These are phyloP conservation scores for Argyra leucocephala DNA, from an alignment of 2,888 invertebrate species.

Conservation along the genomic window DNA sequence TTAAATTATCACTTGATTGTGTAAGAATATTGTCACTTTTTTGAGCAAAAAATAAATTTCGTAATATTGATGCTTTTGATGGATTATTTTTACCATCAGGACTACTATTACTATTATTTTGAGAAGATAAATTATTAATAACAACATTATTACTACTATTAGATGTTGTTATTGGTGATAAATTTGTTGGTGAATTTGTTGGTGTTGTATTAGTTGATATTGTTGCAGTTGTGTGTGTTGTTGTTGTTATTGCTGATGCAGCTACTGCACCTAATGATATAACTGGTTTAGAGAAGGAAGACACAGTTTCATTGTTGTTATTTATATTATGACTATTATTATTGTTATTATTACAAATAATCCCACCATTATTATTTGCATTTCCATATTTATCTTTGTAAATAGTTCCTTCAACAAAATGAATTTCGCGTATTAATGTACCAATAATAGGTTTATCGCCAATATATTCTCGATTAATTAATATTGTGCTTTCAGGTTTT, in stretches of 20 bases:
- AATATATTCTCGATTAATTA: not conserved
- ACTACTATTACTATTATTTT: constrained; percentile 7
- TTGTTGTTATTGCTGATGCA: too few species aligned
- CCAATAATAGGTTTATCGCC: not conserved
- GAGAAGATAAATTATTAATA: not conserved
- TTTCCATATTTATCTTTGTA: not conserved
- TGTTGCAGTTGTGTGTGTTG: not conserved
- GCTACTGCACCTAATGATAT: too few species aligned
- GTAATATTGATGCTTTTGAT: constrained; percentile 28
- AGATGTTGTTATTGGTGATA: constrained; percentile 13
- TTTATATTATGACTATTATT: not conserved
- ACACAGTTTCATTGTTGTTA: not conserved
- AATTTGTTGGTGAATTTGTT: constrained; percentile 16
- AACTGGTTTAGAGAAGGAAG: not conserved
- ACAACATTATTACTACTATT: constrained; percentile 8
- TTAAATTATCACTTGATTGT: not conserved
- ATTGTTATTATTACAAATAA: not conserved
- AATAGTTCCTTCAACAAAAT: not conserved
- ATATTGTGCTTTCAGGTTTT: not conserved
- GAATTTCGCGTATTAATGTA: constrained; percentile 4
- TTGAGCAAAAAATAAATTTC: constrained; percentile 29
- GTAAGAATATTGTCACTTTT: constrained; percentile 18
- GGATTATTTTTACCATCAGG: constrained; percentile 22
- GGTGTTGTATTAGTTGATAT: constrained; percentile 17
- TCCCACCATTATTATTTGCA: not conserved